A percentile compares a stretch with the other conserved stretches of the same genome.
phyloP scores from a whole-genome alignment of 2,888 invertebrate species.

The Cheilosia soror region DNA sequence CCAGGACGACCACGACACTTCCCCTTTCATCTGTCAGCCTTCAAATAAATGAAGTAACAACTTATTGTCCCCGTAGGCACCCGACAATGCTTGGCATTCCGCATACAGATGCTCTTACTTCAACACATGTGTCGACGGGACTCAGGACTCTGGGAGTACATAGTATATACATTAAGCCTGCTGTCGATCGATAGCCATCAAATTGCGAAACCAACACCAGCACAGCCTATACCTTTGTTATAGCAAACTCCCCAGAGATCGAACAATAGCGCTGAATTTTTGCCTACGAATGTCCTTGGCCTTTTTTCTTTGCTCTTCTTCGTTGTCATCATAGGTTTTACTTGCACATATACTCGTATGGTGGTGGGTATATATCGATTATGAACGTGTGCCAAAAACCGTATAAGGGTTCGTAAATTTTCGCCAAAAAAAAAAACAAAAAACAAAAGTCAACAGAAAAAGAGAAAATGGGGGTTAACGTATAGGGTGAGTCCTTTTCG shows the following conservation, averaged over 20 bases:
- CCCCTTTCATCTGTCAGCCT: constrained; percentile 25
- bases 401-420: constrained; percentile 17
- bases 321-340: constrained; percentile 19
- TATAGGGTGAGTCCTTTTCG: not conserved
- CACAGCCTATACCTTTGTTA: constrained; percentile 32
- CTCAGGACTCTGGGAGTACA: not conserved
- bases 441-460: constrained; percentile 34
- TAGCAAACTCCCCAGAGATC: constrained; percentile 37
- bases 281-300: constrained; percentile 66
- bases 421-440: constrained; percentile 19
- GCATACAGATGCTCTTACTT: constrained; percentile 21
- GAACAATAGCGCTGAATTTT: constrained; percentile 54
- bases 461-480: not conserved
- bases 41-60: constrained; percentile 56
- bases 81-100: constrained; percentile 32
- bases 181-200: constrained; percentile 58
- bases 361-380: constrained; percentile 55
- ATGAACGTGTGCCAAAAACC: constrained; percentile 64
- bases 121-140: constrained; percentile 25
- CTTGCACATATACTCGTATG: not conserved
- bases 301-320: constrained; percentile 36
- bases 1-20: constrained; percentile 7
- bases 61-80: constrained; percentile 44
- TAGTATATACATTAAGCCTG: not conserved
- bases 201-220: constrained; percentile 56